Conservation (phyloP, 2,113 vertebrate species). For the Cheirogaleus medius region DNA sequence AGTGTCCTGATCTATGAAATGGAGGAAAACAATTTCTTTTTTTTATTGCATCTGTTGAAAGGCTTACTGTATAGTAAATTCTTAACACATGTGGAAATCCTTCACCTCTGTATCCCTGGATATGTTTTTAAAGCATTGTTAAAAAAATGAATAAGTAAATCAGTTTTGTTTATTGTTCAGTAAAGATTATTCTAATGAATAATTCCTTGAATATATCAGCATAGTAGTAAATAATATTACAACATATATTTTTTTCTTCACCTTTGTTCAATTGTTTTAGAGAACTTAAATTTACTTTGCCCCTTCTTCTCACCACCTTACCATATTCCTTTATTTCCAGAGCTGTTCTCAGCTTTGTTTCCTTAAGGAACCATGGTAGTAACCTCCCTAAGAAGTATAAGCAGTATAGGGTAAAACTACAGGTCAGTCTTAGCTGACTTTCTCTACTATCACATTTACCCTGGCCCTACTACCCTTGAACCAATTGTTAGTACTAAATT, state of each 20-base stretch:
- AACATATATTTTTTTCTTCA: background rate
- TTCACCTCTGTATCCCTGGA: background rate
- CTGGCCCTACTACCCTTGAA: background rate
- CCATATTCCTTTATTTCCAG: background rate
- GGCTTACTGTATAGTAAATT: background rate
- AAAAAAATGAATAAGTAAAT: background rate
- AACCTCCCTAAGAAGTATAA: background rate
- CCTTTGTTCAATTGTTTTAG: background rate
- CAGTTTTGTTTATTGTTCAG: background rate
- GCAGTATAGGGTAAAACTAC: background rate
- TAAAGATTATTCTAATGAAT: conserved; percentile 8
- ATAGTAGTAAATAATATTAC: background rate
- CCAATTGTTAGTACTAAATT: background rate
- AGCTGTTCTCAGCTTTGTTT: background rate
- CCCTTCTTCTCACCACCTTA: background rate
- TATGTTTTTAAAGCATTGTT: background rate
- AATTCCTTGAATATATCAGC: background rate
- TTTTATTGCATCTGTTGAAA: background rate
- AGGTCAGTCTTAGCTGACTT: background rate
- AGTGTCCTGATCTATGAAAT: background rate
- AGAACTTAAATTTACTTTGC: background rate
- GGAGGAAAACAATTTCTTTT: background rate
- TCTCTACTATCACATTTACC: background rate
- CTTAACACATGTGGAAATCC: background rate
- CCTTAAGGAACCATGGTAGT: background rate